phyloP scores from a whole-genome alignment of 92 coral and sea anemone species.

The Micromussa lordhowensis region DNA sequence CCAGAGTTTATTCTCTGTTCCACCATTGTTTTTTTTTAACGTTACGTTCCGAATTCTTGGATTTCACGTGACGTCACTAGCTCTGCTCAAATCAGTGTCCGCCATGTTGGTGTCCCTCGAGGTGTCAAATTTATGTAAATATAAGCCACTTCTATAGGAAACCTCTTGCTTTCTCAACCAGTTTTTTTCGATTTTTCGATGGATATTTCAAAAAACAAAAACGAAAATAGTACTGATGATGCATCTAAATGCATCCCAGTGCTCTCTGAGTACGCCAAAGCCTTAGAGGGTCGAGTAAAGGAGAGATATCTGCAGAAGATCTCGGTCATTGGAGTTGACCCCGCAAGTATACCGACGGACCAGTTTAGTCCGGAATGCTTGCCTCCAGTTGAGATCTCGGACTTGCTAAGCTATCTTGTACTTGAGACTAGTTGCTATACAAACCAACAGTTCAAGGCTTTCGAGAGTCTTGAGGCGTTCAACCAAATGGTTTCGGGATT shows the following conservation, averaged over 20 bases:
- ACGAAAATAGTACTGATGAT: conserved; percentile 14
- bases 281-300: conserved; percentile 24
- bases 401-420: conserved; percentile 9
- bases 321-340: conserved; percentile 15
- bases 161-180: not conserved
- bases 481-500: conserved; percentile 41
- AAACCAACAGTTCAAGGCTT: no score
- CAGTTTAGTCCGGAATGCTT: conserved; percentile 8
- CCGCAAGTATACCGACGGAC: not conserved
- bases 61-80: no score
- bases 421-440: conserved; percentile 42
- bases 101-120: conserved; percentile 24
- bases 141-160: conserved; percentile 6
- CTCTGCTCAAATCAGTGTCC: conserved; percentile 21
- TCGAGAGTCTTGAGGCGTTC: no score
- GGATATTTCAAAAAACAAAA: conserved; percentile 19
- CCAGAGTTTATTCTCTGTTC: no score
- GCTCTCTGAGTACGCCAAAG: conserved; percentile 50
- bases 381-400: not conserved
- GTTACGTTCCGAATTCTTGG: no score
- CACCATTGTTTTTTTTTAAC: no score
- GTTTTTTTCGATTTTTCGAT: conserved; percentile 21
- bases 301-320: conserved; percentile 50
- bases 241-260: conserved; percentile 33
- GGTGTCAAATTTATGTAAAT: conserved; percentile 19